A percentile compares a stretch with the other conserved stretches of the same genome.
Evolutionary conservation across 30 jellyfish, hydroid and myxozoan genomes (phyloP).

Genomic region (Clytia hemisphaerica): DNA sequence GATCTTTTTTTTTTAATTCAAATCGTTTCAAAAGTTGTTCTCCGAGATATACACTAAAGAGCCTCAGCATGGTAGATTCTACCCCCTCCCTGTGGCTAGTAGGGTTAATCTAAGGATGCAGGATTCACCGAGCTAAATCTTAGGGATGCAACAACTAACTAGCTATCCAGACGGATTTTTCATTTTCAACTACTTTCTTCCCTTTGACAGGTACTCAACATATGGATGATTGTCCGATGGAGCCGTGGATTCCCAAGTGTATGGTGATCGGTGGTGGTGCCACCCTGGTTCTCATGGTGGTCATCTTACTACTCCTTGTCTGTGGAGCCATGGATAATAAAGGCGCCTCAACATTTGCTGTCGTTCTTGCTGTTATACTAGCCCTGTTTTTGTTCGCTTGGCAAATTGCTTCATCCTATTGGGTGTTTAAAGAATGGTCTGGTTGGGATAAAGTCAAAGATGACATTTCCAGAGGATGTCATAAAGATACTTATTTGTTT

Average conservation of each 20-base stretch:
- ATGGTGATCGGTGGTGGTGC: slow-evolving; percentile 8
- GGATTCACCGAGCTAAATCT: too few species aligned
- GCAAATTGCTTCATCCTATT: not conserved
- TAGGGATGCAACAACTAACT: too few species aligned
- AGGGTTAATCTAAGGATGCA: too few species aligned
- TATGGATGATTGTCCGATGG: slow-evolving; percentile 14
- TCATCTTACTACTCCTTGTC: not conserved
- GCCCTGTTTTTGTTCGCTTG: slow-evolving; percentile 6
- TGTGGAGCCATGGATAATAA: not conserved
- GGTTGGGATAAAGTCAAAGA: slow-evolving; percentile 12
- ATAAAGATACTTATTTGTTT: not conserved
- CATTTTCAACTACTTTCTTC: too few species aligned
- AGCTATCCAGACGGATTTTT: too few species aligned
- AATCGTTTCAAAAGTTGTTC: too few species aligned
- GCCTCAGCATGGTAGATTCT: too few species aligned
- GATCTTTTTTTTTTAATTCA: too few species aligned
- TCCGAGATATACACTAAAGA: too few species aligned
- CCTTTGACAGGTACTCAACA: slow-evolving; percentile 6
- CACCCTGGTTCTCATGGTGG: not conserved
- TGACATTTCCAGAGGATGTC: not conserved
- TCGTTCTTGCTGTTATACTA: not conserved
- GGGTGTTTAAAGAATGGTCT: slow-evolving; percentile 19
- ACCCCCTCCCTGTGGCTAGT: too few species aligned
- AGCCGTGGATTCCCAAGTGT: slow-evolving; percentile 19
- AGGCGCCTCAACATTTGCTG: not conserved